A percentile compares a stretch with the other conserved stretches of the same genome.
phyloP scores from a whole-genome alignment of 2,797 vertebrate species.

The Novumbra hubbsi region DNA sequence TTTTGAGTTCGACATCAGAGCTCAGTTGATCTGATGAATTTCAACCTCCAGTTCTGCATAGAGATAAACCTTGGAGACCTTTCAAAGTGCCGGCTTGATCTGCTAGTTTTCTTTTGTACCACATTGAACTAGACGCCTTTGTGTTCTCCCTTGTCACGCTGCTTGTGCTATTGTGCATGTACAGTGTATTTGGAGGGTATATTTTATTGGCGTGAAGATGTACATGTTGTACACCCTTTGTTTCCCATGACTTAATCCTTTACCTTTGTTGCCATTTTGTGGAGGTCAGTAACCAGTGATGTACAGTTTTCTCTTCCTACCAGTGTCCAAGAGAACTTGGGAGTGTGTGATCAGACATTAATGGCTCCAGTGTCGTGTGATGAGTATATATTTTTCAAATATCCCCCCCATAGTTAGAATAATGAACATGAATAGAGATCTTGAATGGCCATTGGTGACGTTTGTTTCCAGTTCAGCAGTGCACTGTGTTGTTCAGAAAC shows the following conservation, averaged over 20 bases:
- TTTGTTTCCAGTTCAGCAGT: constrained; percentile 67
- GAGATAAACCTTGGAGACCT: constrained; percentile 35
- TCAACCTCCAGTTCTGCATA: constrained; percentile 41
- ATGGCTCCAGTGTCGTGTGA: constrained; percentile 71
- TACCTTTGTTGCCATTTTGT: constrained; percentile 64
- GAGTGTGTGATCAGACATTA: constrained; percentile 63
- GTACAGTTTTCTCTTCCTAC: constrained; percentile 61
- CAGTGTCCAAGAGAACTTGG: constrained; percentile 67
- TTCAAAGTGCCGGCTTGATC: constrained; percentile 46
- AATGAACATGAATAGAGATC: constrained; percentile 70
- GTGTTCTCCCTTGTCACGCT: constrained; percentile 52
- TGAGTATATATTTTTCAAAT: constrained; percentile 73
- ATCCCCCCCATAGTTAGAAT: constrained; percentile 64
- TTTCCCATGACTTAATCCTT: constrained; percentile 52
- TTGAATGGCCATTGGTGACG: constrained; percentile 62
- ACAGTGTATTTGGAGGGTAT: constrained; percentile 52
- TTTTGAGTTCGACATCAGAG: constrained; percentile 31
- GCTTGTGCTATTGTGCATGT: constrained; percentile 70
- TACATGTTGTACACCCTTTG: constrained; percentile 48
- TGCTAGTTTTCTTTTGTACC: constrained; percentile 53
- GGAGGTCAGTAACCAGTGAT: constrained; percentile 71
- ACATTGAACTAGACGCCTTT: constrained; percentile 45
- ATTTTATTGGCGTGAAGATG: constrained; percentile 51
- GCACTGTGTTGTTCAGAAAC: constrained; percentile 62
- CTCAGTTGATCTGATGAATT: constrained; percentile 35